Evolutionary conservation across 2,797 vertebrate species (phyloP).

Genomic region (Girardinus metallicus): DNA sequence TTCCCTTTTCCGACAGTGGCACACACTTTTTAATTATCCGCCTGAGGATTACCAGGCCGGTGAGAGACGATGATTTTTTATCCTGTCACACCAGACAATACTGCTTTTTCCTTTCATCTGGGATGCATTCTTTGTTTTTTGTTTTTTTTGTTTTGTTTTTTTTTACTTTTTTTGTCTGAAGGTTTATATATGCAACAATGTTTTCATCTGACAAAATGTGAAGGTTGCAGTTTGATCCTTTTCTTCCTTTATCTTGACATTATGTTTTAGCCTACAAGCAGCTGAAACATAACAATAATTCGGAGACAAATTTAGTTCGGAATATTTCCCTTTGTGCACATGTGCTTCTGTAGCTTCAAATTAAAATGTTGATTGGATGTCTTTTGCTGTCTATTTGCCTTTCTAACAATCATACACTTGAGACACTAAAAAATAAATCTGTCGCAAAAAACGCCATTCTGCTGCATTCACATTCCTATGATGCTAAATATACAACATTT

Average conservation of each 20-base stretch:
- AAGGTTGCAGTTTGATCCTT: conserved; percentile 36
- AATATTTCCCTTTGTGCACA: background rate
- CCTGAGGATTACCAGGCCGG: conserved; percentile 79
- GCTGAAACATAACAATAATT: conserved; percentile 8
- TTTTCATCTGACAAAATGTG: conserved; percentile 49
- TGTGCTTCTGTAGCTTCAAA: conserved; percentile 6
- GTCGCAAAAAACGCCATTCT: conserved; percentile 14
- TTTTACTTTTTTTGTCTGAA: conserved; percentile 5
- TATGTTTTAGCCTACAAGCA: conserved; percentile 6
- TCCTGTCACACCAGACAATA: conserved; percentile 74
- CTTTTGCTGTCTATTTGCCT: conserved; percentile 25
- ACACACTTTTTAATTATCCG: conserved; percentile 85
- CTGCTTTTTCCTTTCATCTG: conserved; percentile 65
- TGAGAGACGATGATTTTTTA: conserved; percentile 74
- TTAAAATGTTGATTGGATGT: conserved; percentile 2
- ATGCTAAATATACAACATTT: conserved; percentile 20
- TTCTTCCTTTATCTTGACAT: conserved; percentile 24
- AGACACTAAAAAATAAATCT: conserved; percentile 26
- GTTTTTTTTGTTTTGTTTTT: background rate
- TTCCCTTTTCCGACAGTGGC: conserved; percentile 69
- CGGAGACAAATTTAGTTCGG: background rate
- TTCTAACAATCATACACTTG: conserved; percentile 24
- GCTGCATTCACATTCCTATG: conserved; percentile 17
- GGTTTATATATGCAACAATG: conserved; percentile 39
- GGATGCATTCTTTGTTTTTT: conserved; percentile 19